These are phyloP conservation scores for Anaspis maculata DNA, from an alignment of 2,888 invertebrate species.

Conservation along the genomic window DNA sequence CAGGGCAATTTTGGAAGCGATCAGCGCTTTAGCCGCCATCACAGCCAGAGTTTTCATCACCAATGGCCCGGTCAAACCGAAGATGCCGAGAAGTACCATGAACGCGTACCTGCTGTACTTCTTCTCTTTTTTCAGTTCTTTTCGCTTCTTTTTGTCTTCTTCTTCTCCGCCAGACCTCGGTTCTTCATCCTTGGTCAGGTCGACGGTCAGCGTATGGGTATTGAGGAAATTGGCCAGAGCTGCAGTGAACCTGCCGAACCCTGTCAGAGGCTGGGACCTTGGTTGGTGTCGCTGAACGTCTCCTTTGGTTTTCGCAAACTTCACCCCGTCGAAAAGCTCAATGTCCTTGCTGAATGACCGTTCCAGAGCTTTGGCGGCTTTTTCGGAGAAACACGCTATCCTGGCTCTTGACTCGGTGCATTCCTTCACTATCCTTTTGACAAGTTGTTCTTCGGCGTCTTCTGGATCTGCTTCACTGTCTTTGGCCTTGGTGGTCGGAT, in stretches of 20 bases:
- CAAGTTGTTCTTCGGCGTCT: constrained; percentile 15
- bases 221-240: constrained; percentile 51
- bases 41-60: constrained; percentile 61
- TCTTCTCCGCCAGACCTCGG: constrained; percentile 8
- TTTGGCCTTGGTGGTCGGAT: no score
- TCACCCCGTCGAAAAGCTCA: constrained; percentile 33
- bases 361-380: constrained; percentile 33
- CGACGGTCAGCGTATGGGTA: constrained; percentile 57
- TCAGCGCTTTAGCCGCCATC: constrained; percentile 63
- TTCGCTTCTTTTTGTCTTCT: constrained; percentile 2
- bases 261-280: constrained; percentile 1
- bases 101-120: constrained; percentile 33
- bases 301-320: constrained; percentile 28
- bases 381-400: constrained; percentile 32
- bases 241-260: not conserved
- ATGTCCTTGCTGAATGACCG: constrained; percentile 30
- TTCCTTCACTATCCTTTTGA: constrained; percentile 22
- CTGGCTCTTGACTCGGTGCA: constrained; percentile 22
- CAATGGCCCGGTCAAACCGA: constrained; percentile 62
- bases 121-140: constrained; percentile 22
- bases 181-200: constrained; percentile 39
- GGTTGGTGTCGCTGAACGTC: constrained; percentile 13
- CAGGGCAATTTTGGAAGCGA: constrained; percentile 64
- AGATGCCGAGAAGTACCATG: constrained; percentile 34
- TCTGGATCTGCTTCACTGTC: no score